Base-by-base conservation (phyloP, 2,797 vertebrate genomes). In the Pantherophis vulpinus region DNA sequence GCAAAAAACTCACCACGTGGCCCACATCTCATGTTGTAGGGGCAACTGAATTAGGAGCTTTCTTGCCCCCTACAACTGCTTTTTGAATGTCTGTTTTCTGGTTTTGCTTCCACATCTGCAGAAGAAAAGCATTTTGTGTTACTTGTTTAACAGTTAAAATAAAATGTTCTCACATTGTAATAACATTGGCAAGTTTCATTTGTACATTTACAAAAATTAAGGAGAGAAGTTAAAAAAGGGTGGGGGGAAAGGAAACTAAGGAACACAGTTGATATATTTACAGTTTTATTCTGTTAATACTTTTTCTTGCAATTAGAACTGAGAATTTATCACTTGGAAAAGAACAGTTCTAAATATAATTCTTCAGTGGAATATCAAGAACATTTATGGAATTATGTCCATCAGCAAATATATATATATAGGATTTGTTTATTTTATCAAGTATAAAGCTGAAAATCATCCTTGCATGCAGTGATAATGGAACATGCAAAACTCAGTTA, bases 81-180 rank as follows among this genome's bases (percentile, higher is more conserved):
- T 98, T 99, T 99, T 98, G 99, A 98, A 98, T 99, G 98, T 98
- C 99, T 99, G 98, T 98, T 98, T 97, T 98, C 98, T 97, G 98
- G 98, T 97, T 98, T 97, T 97, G 98, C 98, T 98, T 99, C 99
- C 98, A 99, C 98, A 99, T 99, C 99, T 99, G 99, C 98, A 98
- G 99, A 98, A 99, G 98, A 99, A 99, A 99, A 99, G 99, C 97
- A 99, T 98, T 98, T 98, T 93, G 98, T 93, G 96, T 98, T 98
- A 99, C 96, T 93, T 96, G 93, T 96, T 95, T 90, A 96, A 60
- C 93, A 96, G 96, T 97, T 97, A 91, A 95, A 16, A 96, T 5
- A 90, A 96, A 96, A 95, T 95, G 79, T 0, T 1, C 86, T 88
- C 95, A 96, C 92, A 97, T 96, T 93, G 96, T 59, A 96, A 97